phyloP scores from a whole-genome alignment of 2,888 invertebrate species.

The Sericinus montela region DNA sequence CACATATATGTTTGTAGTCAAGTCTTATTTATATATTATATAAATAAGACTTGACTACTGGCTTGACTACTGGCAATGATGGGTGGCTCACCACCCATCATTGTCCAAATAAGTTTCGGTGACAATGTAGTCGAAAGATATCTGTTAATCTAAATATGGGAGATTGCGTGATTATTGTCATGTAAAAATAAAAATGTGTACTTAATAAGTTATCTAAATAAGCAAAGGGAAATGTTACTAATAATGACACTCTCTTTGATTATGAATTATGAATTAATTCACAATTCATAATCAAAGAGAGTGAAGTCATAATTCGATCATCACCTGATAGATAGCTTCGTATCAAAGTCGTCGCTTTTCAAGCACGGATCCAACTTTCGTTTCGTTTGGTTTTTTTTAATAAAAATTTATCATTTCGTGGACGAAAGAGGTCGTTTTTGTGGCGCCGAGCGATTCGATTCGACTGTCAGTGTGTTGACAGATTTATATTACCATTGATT shows the following conservation, averaged over 20 bases:
- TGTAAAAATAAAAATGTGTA: too few species aligned
- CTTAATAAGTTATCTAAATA: neutral
- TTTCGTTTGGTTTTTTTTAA: constrained; percentile 8
- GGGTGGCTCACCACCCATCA: too few species aligned
- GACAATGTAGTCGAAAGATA: too few species aligned
- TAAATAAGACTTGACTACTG: too few species aligned
- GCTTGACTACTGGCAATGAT: too few species aligned
- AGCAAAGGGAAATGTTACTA: neutral
- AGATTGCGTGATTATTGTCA: too few species aligned
- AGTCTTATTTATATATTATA: too few species aligned
- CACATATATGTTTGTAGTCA: too few species aligned
- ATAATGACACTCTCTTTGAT: too few species aligned
- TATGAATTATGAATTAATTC: too few species aligned
- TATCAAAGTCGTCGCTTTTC: neutral
- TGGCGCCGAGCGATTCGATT: constrained; percentile 12
- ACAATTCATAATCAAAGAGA: constrained; percentile 11
- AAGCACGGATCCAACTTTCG: neutral
- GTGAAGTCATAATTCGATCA: constrained; percentile 27
- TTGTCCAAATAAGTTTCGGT: too few species aligned
- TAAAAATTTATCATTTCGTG: constrained; percentile 3
- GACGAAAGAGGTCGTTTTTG: constrained; percentile 9
- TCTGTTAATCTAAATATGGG: too few species aligned
- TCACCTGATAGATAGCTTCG: constrained; percentile 29
- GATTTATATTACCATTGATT: constrained; percentile 14
- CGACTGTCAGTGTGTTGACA: constrained; percentile 11